These are phyloP conservation scores for Reticulitermes lucifugus DNA, from an alignment of 2,888 invertebrate genomes.

Conservation along the genomic window DNA sequence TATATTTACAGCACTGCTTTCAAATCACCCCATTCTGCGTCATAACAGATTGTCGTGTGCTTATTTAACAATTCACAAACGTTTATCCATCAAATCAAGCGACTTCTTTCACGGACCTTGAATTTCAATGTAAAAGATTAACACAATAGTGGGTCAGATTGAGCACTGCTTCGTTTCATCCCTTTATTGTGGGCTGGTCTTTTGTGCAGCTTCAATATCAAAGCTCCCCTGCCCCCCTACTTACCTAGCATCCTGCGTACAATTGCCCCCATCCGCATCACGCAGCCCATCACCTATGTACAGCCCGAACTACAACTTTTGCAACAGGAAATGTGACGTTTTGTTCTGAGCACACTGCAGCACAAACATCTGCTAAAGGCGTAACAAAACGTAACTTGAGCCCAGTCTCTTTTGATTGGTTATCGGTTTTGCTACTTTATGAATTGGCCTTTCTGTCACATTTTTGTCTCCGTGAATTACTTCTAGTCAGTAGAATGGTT, in stretches of 20 bases:
- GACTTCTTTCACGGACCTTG: conserved; percentile 29
- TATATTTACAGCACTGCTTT: too few relatives aligned
- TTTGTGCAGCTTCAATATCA: conserved; percentile 28
- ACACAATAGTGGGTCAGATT: conserved; percentile 36
- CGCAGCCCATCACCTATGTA: conserved; percentile 22
- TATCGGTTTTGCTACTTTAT: neutral
- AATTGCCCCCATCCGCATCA: conserved; percentile 45
- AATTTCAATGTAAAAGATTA: conserved; percentile 28
- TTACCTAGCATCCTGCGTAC: conserved; percentile 44
- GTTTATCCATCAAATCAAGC: conserved; percentile 47
- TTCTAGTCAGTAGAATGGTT: neutral
- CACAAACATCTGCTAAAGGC: too few relatives aligned
- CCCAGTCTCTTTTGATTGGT: too few relatives aligned
- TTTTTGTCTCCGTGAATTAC: neutral
- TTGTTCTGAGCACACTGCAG: too few relatives aligned
- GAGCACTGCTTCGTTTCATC: conserved; percentile 27
- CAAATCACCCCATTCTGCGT: too few relatives aligned
- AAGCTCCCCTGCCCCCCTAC: conserved; percentile 30
- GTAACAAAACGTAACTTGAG: too few relatives aligned
- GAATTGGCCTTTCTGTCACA: neutral
- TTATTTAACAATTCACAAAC: conserved; percentile 48
- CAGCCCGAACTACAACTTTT: conserved; percentile 1
- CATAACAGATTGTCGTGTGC: conserved; percentile 43
- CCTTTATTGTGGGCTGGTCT: conserved; percentile 30
- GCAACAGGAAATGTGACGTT: neutral